Evolutionary conservation across 2,888 invertebrate species (phyloP), one percentile per base, ranked within the genome.

Genomic region (Pachliopta kotzebuea): DNA sequence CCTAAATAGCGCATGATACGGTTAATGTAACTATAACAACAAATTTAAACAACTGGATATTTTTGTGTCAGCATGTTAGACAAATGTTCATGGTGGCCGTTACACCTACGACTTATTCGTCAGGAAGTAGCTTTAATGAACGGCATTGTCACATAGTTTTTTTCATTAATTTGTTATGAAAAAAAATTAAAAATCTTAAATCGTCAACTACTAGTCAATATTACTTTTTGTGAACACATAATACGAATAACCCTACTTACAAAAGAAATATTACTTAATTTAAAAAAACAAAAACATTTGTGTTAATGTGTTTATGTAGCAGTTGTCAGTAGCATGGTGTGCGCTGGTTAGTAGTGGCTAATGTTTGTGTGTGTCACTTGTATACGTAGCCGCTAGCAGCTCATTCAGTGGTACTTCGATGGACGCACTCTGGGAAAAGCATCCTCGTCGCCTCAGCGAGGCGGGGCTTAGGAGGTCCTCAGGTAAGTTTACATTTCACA

Each of bases 361-460:
- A 89, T 88, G 81, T 86, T 73, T 85, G 86, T 87, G 83, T 86
- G 86, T 86, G 84, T 84, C 85, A 87, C 88, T 86, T 85, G 77
- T 88, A 84, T 87, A 85, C 81, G 83, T 83, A 81, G 80, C 87
- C 89, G 90, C 90, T 76, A 85, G 89, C 90, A 93, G 93, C 88
- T 89, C 93, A 73, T 88, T 90, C 90, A 93, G 93, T 88, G 88
- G 92, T 79, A 93, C 93, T 78, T 93, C 94, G 75, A 94, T 95
- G 94, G 95, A 95, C 85, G 93, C 94, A 76, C 93, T 95, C 67
- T 95, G 95, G 95, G 95, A 95, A 86, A 92, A 93, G 82, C 94
- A 95, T 78, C 94, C 94, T 74, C 93, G 95, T 76, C 94, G 95
- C 81, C 93, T 95, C 81, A 94, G 94, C 89, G 95, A 95, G 90